A percentile compares a stretch with the other conserved stretches of the same genome.
Conservation (phyloP, 2,113 vertebrate species). For the Hylia prasina region DNA sequence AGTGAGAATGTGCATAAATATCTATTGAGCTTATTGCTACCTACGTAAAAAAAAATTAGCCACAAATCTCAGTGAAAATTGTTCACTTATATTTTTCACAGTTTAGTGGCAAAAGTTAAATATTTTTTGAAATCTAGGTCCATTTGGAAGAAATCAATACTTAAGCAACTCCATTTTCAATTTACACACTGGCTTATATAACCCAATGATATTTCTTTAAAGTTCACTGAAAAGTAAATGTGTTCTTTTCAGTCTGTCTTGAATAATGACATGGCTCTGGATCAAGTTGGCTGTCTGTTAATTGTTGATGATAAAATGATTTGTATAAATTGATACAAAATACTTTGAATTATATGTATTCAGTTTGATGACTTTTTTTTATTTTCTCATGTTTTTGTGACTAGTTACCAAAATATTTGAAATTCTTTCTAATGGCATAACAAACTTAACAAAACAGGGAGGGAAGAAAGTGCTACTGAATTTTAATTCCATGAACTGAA, state of each 20-base stretch:
- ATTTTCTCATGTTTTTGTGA: background rate
- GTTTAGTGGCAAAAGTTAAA: background rate
- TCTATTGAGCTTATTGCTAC: background rate
- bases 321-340: background rate
- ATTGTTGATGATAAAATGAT: background rate
- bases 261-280: background rate
- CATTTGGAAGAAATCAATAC: background rate
- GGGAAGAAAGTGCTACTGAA: background rate
- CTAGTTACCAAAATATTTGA: background rate
- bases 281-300: background rate
- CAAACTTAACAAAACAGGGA: background rate
- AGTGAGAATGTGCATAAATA: background rate
- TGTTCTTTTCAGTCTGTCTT: background rate
- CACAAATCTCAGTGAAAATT: background rate
- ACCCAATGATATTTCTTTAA: background rate
- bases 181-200: background rate
- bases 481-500: background rate
- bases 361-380: background rate
- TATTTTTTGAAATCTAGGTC: background rate
- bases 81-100: background rate
- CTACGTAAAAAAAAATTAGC: background rate
- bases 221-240: background rate
- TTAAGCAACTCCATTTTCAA: background rate
- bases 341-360: background rate
- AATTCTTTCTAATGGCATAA: background rate